Evolutionary conservation across 2,113 vertebrate genomes (phyloP).

Genomic region (Gavialis gangeticus): DNA sequence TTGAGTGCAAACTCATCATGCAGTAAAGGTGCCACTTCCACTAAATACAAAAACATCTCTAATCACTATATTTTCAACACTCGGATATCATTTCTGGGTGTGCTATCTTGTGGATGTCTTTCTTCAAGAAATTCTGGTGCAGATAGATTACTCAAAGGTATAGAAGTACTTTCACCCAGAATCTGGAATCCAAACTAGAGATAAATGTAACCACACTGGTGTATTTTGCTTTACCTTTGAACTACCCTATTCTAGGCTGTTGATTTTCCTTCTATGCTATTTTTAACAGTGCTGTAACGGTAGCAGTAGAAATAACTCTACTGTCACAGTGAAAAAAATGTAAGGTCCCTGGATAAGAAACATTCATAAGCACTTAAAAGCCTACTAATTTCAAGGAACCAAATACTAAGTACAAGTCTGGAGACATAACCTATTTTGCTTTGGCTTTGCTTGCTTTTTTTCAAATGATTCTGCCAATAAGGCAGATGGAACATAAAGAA

Average conservation of each 20-base stretch:
- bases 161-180: neutral
- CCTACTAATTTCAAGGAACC: constrained; percentile 34
- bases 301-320: constrained; percentile 33
- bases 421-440: constrained; percentile 50
- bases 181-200: constrained; percentile 1
- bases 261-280: neutral
- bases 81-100: neutral
- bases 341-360: neutral
- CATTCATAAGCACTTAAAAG: constrained; percentile 67
- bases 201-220: constrained; percentile 40
- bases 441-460: neutral
- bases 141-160: neutral
- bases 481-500: constrained; percentile 27
- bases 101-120: neutral
- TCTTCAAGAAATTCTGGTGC: neutral
- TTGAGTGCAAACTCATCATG: neutral
- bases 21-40: neutral
- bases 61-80: neutral
- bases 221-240: neutral
- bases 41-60: neutral
- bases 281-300: neutral
- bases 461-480: neutral
- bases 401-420: constrained; percentile 20
- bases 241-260: constrained; percentile 40
- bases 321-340: constrained; percentile 34